Percentiles rank a stretch among this genome's conserved stretches.
phyloP scores from a whole-genome alignment of 2,113 vertebrate species.

The Scortum barcoo region DNA sequence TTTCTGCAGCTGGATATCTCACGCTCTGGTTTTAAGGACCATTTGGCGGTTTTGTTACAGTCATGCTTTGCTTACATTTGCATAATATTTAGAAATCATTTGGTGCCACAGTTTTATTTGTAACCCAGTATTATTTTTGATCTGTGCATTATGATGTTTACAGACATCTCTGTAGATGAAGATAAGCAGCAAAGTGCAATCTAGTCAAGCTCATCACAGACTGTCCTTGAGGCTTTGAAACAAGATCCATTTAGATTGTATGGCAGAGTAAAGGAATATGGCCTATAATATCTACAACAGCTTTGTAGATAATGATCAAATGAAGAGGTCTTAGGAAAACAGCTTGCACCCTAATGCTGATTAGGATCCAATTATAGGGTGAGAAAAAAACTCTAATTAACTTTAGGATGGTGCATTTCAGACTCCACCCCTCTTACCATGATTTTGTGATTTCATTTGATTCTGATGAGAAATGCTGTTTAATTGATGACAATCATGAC shows the following conservation, averaged over 20 bases:
- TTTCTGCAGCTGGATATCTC: neutral
- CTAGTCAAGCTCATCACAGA: conserved; percentile 67
- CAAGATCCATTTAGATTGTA: conserved; percentile 84
- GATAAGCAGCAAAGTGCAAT: conserved; percentile 69
- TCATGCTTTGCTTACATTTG: neutral
- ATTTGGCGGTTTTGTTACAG: neutral
- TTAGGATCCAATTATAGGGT: conserved; percentile 76
- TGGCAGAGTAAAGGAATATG: conserved; percentile 79
- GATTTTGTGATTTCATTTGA: conserved; percentile 40
- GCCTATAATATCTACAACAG: conserved; percentile 79
- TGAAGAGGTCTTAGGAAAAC: conserved; percentile 82
- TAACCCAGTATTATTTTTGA: conserved; percentile 48
- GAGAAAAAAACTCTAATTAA: conserved; percentile 58
- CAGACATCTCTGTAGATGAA: conserved; percentile 63
- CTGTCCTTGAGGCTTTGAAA: conserved; percentile 83
- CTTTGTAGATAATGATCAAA: conserved; percentile 85
- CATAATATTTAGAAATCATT: conserved; percentile 5
- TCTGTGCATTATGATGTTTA: conserved; percentile 69
- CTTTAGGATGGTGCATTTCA: conserved; percentile 52
- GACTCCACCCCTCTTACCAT: conserved; percentile 7
- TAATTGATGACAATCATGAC: neutral
- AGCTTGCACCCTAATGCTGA: conserved; percentile 79
- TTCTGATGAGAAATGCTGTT: conserved; percentile 6
- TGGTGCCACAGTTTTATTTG: conserved; percentile 16
- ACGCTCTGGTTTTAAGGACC: neutral